Evolutionary conservation across 2,888 invertebrate species (phyloP), one percentile per base, ranked within the genome.

Genomic region (Nymphalis urticae): DNA sequence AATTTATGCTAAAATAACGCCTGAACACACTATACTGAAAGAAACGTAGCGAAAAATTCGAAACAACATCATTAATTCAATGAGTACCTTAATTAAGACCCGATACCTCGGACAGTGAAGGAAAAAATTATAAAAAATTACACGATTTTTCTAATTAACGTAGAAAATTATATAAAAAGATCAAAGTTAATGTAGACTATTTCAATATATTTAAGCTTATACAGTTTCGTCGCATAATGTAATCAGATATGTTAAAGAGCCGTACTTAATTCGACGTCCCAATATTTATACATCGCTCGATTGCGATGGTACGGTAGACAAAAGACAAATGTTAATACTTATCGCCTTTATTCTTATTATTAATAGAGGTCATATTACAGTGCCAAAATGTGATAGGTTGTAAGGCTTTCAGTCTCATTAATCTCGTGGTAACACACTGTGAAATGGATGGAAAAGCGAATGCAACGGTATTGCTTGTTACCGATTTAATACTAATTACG

Each of bases 381-480:
- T 58, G 13, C 47, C 24, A 51, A 60, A 58, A 47, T 48, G 27
- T 36, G 32, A 58, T 42, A 32, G 24, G 10, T 47, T 59, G 59
- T 62, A 66, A 21, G 51, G 24, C 48, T 24, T 27, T 64, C 50
- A 71, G 74, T 73, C 72, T 72, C 72, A 72, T 72, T 72, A 74
- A 74, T 76, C 71, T 67, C 67, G 48, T 62, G 67, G 62, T 65
- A 62, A 54, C 66, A 70, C 70, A 72, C 72, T 70, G 73, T 69
- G 72, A 71, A 74, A 73, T 69, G 61, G 69, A 64, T 69, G 62
- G 66, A 68, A 64, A 60, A 67, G 62, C 70, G 62, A 66, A 53
- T 48, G 48, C 53, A 66, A 61, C 60, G 48, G 53, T 58, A 48
- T 67, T 58, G 50, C 58, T 62, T 67, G 58, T 58, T 64, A 54